Evolutionary conservation across 53 echinoderm and acorn worm genomes (phyloP), one percentile per base, ranked within the genome.

Genomic region (Actinopyga echinites): DNA sequence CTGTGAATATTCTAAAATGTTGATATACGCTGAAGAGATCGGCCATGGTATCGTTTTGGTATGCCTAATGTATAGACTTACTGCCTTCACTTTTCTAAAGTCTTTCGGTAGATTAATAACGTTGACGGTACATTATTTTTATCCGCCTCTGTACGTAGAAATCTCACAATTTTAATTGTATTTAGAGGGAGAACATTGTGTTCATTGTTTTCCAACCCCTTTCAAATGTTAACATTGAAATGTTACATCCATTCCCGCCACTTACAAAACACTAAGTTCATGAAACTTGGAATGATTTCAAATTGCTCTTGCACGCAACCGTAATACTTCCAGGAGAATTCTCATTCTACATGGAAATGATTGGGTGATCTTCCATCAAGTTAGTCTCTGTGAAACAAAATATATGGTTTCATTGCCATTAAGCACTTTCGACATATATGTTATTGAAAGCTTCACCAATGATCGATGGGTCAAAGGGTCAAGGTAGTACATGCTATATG

Each of bases 151-250:
- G 54, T 28, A 12, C 22, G 58, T 13, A 57, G 29, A 11, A 1
- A 6, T 33, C 24, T 57, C 19, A 58, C 26, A 23, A 53, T 69
- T 2, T 49, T 30, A 15, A 77, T 12, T 8, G 56, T 55, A 3
- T 49, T 53, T 49, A 6, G 13, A 25, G 78, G 3, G 17, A 79
- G 5, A 17, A 58, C 57, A 34, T 35, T 0, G 4, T 2, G 8
- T 57, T 20, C 59, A 6, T 3, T 21, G 2, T 35, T 57, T 5
- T 9, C 30, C 17, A 59, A 21, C 37, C n/a, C 59, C 56, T 34
- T 32, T 2, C 9, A 79, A 30, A 24, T 79, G 79, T 15, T 79
- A 19, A 24, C 59, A 79, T 57, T 79, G 79, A 23, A 35, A 79
- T n/a, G n/a, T n/a, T n/a, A n/a, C n/a, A n/a, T n/a, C n/a, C n/a